Conservation (phyloP, 1,140 invertebrate species). For the Eurosta solidaginis region DNA sequence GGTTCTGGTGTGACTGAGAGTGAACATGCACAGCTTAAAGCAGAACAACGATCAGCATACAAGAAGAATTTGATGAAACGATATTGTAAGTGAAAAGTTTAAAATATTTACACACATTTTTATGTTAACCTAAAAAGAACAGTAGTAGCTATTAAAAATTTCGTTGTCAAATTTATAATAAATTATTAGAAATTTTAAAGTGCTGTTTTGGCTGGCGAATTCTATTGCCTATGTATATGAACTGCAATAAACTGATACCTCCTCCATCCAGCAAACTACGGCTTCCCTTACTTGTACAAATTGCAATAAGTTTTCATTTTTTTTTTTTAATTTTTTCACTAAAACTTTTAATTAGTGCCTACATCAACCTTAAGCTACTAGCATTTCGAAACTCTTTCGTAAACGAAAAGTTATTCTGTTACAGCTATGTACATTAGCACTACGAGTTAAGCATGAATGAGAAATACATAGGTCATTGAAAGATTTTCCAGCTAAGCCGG, state of each 20-base stretch:
- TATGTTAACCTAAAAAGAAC: not conserved
- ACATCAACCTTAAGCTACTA: not conserved
- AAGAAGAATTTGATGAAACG: conserved; percentile 87
- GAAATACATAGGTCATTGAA: conserved; percentile 1
- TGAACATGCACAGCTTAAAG: conserved; percentile 64
- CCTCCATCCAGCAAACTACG: no score
- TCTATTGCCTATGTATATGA: no score
- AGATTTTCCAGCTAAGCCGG: conserved; percentile 23
- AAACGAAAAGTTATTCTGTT: not conserved
- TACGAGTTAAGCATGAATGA: not conserved
- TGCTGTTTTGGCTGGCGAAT: no score
- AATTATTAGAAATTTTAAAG: no score
- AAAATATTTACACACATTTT: not conserved
- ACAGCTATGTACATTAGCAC: not conserved
- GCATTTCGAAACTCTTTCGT: not conserved
- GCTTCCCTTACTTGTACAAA: no score
- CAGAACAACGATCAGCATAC: conserved; percentile 72
- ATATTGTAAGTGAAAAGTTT: conserved; percentile 76
- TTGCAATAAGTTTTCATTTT: no score
- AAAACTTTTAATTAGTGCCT: no score
- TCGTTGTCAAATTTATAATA: no score
- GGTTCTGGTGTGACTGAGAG: conserved; percentile 50
- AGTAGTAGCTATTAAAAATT: no score
- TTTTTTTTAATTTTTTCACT: no score
- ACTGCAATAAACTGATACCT: no score